These are phyloP conservation scores for Temnothorax rugatulus DNA, from an alignment of 2,888 invertebrate species.

Conservation along the genomic window DNA sequence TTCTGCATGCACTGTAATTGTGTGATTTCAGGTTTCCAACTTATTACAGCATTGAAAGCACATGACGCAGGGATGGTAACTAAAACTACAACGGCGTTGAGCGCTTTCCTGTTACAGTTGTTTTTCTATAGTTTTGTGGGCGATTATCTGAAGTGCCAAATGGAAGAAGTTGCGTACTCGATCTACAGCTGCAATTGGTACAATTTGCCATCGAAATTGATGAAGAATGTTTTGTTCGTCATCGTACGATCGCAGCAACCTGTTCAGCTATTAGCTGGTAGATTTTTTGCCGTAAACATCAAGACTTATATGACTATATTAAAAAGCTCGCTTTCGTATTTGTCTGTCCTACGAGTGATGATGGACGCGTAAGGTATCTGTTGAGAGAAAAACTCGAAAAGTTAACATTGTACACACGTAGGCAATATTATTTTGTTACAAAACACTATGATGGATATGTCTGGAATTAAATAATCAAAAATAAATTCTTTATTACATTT, in stretches of 20 bases:
- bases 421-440: neutral
- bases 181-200: slow-evolving; percentile 57
- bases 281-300: slow-evolving; percentile 67
- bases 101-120: slow-evolving; percentile 5
- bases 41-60: slow-evolving; percentile 16
- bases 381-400: neutral
- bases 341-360: slow-evolving; percentile 8
- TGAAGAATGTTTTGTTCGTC: slow-evolving; percentile 67
- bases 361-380: neutral
- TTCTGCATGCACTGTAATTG: neutral
- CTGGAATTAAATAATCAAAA: neutral
- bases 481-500: neutral
- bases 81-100: neutral
- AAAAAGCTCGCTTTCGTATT: slow-evolving; percentile 22
- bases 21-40: slow-evolving; percentile 29
- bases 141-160: slow-evolving; percentile 31
- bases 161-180: slow-evolving; percentile 20
- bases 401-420: neutral
- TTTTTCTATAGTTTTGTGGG: slow-evolving; percentile 27
- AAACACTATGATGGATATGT: neutral
- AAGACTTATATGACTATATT: slow-evolving; percentile 60
- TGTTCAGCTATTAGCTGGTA: slow-evolving; percentile 66
- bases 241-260: slow-evolving; percentile 71
- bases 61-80: neutral
- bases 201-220: slow-evolving; percentile 61